Percentiles rank a stretch among this genome's conserved stretches.
phyloP scores from a whole-genome alignment of 2,113 vertebrate genomes.

The Microcebus jonahi region DNA sequence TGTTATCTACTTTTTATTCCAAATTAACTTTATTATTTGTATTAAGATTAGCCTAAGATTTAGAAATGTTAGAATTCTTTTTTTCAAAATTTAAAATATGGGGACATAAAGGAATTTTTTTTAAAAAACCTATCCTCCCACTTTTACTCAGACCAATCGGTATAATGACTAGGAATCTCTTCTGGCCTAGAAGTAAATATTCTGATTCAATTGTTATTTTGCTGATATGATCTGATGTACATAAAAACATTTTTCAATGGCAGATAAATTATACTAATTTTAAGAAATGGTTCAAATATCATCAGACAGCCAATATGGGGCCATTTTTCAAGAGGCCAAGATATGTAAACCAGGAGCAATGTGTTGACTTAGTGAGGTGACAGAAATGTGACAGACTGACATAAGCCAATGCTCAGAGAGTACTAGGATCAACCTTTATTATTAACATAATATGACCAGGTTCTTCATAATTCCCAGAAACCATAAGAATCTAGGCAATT shows the following conservation, averaged over 20 bases:
- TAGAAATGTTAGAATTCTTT: neutral
- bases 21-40: neutral
- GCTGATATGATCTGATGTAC: neutral
- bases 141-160: neutral
- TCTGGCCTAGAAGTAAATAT: neutral
- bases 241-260: neutral
- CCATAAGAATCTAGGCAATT: neutral
- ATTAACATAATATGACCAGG: neutral
- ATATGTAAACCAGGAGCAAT: neutral
- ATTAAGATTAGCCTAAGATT: neutral
- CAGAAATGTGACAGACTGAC: neutral
- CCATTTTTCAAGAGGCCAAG: neutral
- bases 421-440: neutral
- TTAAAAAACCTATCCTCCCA: neutral
- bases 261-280: neutral
- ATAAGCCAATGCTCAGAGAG: neutral
- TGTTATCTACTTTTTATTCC: neutral
- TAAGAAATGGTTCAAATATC: constrained; percentile 35
- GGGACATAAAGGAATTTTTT: neutral
- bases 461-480: neutral
- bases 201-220: neutral
- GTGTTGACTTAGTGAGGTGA: neutral
- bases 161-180: neutral
- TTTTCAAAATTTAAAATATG: neutral
- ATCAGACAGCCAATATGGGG: neutral